Conservation (phyloP, 2,113 vertebrate genomes). For the Callorhinus ursinus region DNA sequence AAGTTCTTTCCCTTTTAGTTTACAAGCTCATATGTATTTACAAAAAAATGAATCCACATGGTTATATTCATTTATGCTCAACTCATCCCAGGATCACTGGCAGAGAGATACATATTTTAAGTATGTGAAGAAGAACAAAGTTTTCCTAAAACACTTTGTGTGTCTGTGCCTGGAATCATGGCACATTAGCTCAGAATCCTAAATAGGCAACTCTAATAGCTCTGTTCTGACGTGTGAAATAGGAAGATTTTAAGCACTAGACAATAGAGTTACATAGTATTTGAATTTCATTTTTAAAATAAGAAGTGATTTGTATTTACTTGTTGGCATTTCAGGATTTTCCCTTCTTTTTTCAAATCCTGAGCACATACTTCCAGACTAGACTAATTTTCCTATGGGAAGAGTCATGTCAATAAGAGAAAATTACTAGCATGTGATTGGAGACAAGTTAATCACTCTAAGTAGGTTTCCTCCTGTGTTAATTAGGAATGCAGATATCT, state of each 20-base stretch:
- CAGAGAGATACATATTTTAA: not conserved
- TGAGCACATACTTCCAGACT: not conserved
- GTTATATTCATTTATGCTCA: conserved; percentile 18
- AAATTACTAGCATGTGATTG: not conserved
- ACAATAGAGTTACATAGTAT: not conserved
- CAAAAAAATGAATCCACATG: conserved; percentile 42
- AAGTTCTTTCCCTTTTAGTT: conserved; percentile 12
- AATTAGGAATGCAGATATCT: not conserved
- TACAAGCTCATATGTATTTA: conserved; percentile 32
- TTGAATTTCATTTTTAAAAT: conserved; percentile 39
- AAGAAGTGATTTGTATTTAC: conserved; percentile 40
- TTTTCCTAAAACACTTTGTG: not conserved
- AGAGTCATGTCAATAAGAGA: not conserved
- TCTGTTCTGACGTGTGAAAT: not conserved
- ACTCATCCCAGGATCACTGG: not conserved
- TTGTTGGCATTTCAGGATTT: not conserved
- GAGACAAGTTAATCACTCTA: not conserved
- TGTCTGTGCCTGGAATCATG: not conserved
- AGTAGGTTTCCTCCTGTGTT: not conserved
- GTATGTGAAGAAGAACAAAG: not conserved
- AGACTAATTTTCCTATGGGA: not conserved
- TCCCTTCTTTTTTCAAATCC: conserved; percentile 9
- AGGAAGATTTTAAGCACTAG: conserved; percentile 14
- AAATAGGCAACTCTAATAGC: not conserved
- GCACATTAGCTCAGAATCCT: not conserved